These are phyloP conservation scores for Mycalesis mineus DNA, from an alignment of 2,888 invertebrate genomes.

Conservation along the genomic window DNA sequence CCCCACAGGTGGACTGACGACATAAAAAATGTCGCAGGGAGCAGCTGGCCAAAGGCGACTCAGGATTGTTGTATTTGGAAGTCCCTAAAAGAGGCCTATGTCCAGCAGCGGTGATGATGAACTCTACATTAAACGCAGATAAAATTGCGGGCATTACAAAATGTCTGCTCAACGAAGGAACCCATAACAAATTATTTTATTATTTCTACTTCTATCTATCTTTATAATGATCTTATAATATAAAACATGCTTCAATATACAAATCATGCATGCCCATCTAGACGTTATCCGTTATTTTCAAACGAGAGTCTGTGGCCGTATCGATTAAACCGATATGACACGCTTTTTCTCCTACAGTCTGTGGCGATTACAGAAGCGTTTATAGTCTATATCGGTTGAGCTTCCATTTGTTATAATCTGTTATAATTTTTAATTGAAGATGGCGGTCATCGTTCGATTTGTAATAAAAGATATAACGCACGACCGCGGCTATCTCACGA, in stretches of 20 bases:
- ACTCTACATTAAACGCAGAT: no score
- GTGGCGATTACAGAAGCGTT: constrained; percentile 67
- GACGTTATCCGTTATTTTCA: constrained; percentile 5
- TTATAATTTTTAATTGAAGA: constrained; percentile 33
- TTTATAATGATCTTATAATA: no score
- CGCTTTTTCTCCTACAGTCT: constrained; percentile 64
- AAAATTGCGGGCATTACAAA: no score
- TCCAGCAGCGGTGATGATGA: no score
- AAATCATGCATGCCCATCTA: not conserved
- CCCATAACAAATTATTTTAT: no score
- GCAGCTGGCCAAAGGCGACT: no score
- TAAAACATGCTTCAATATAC: not conserved
- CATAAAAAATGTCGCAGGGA: no score
- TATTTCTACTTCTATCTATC: no score
- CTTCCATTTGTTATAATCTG: constrained; percentile 51
- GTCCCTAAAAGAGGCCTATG: no score
- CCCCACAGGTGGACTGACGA: no score
- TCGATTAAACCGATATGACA: constrained; percentile 48
- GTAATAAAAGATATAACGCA: constrained; percentile 16
- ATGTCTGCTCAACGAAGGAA: no score
- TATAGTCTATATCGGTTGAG: constrained; percentile 42
- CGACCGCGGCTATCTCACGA: constrained; percentile 23
- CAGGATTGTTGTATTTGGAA: no score
- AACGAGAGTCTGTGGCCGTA: constrained; percentile 21
- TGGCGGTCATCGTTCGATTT: constrained; percentile 31